Evolutionary conservation across 2,888 invertebrate genomes (phyloP).

Genomic region (Hololepta plana): DNA sequence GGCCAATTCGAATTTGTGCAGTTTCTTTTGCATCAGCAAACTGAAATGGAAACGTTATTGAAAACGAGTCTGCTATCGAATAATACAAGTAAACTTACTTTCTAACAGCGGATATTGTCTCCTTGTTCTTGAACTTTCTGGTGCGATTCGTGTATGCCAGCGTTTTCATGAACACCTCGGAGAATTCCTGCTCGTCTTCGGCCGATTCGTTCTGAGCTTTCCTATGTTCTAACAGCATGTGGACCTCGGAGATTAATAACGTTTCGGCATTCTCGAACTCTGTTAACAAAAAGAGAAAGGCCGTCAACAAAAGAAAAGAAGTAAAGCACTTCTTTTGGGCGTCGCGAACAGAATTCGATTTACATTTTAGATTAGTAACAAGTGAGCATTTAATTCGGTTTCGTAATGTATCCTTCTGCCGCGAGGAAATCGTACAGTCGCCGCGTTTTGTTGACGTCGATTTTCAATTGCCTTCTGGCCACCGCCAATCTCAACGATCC

Average conservation of each 20-base stretch:
- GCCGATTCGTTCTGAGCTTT: constrained; percentile 96
- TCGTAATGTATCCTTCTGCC: constrained; percentile 51
- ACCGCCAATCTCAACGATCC: constrained; percentile 61
- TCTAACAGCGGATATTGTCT: constrained; percentile 91
- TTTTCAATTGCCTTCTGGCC: constrained; percentile 69
- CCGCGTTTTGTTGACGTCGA: constrained; percentile 85
- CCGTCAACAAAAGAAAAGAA: constrained; percentile 3
- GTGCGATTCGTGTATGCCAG: constrained; percentile 90
- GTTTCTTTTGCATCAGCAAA: constrained; percentile 78
- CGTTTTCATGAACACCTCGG: constrained; percentile 97
- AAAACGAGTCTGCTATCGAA: neutral
- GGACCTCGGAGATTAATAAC: constrained; percentile 85
- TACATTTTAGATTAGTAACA: too few relatives aligned
- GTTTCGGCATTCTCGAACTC: constrained; percentile 99
- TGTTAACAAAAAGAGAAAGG: constrained; percentile 24
- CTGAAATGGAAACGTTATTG: constrained; percentile 29
- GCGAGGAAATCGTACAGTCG: constrained; percentile 67
- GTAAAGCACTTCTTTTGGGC: neutral
- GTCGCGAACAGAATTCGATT: too few relatives aligned
- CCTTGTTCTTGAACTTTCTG: constrained; percentile 94
- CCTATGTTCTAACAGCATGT: constrained; percentile 90
- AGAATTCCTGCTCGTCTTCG: constrained; percentile 96
- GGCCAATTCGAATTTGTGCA: constrained; percentile 96
- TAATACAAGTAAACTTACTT: constrained; percentile 39
- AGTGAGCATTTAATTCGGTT: constrained; percentile 18